Evolutionary conservation across 2,113 vertebrate species (phyloP), one percentile per base, ranked within the genome.

Genomic region (Larimichthys crocea): DNA sequence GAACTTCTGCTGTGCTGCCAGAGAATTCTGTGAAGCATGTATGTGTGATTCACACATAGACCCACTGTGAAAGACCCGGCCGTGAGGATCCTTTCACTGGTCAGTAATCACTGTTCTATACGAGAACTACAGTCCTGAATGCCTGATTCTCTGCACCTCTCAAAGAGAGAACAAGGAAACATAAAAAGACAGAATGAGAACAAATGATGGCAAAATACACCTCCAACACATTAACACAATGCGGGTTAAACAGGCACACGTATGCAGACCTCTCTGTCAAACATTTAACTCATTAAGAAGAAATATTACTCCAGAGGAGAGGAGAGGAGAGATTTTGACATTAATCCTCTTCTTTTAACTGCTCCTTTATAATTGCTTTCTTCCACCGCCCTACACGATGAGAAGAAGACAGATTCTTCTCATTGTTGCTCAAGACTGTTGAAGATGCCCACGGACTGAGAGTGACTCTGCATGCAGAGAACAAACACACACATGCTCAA

Each of bases 51-150:
- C 65, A 80, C 2, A 52, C 78, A 31, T 26, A 26, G 26, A 26
- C 26, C 29, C 29, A 31, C 29, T 31, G 29, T 31, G 29, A 31
- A 31, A 31, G 29, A 31, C 29, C 29, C 29, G 67, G 68, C 72
- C 82, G 65, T 79, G 82, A 81, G 78, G 75, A 84, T 79, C 83
- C 74, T 82, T 86, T 86, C 88, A 83, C 81, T 91, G 83, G 84
- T 89, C 88, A 90, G 88, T 86, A 84, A 83, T 82, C 86, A 81
- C 55, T 40, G 76, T 48, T 67, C 77, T 79, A 46, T 67, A 72
- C 15, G 5, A 56, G 56, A 49, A 48, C 63, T 42, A 2, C 67
- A 57, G 74, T 79, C 44, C 70, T 67, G 40, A 65, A 74, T 77
- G 29, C 49, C 46, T 63, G 61, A 76, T 68, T 80, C 78, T 56